These are phyloP conservation scores for Apogon hyalosoma DNA, from an alignment of 2,797 vertebrate genomes.

Conservation along the genomic window DNA sequence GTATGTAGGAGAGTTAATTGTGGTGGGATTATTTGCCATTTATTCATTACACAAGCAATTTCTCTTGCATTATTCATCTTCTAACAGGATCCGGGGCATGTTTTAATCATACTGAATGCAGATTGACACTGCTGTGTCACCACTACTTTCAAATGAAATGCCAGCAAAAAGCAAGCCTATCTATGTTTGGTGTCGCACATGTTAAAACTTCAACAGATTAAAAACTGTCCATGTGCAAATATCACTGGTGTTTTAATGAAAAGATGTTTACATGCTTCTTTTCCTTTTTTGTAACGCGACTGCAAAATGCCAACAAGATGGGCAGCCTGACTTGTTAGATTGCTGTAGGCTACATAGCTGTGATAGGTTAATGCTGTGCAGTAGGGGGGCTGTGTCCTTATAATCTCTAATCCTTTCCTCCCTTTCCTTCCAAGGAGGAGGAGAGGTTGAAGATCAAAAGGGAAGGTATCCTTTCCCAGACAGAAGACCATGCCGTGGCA, in stretches of 20 bases:
- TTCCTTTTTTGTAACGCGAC: conserved; percentile 50
- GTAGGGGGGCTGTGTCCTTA: conserved; percentile 51
- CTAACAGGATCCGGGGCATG: conserved; percentile 75
- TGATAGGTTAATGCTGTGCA: conserved; percentile 50
- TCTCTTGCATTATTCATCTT: conserved; percentile 82
- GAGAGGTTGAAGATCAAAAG: conserved; percentile 64
- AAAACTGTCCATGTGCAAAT: conserved; percentile 75
- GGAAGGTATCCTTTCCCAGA: conserved; percentile 68
- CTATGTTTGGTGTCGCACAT: conserved; percentile 64
- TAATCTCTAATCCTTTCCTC: conserved; percentile 63
- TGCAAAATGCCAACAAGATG: conserved; percentile 66
- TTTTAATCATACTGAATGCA: conserved; percentile 82
- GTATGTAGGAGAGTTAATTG: conserved; percentile 76
- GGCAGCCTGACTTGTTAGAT: conserved; percentile 58
- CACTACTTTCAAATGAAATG: conserved; percentile 71
- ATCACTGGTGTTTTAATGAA: conserved; percentile 75
- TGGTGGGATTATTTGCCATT: conserved; percentile 82
- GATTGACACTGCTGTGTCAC: conserved; percentile 81
- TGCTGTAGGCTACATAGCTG: conserved; percentile 54
- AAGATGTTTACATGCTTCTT: conserved; percentile 75
- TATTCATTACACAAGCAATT: conserved; percentile 82
- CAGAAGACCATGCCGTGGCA: conserved; percentile 49
- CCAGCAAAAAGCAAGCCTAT: conserved; percentile 56
- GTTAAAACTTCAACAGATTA: conserved; percentile 76
- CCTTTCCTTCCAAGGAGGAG: conserved; percentile 45